Evolutionary conservation across 2,797 vertebrate genomes (phyloP).

Genomic region (Chelon labrosus): DNA sequence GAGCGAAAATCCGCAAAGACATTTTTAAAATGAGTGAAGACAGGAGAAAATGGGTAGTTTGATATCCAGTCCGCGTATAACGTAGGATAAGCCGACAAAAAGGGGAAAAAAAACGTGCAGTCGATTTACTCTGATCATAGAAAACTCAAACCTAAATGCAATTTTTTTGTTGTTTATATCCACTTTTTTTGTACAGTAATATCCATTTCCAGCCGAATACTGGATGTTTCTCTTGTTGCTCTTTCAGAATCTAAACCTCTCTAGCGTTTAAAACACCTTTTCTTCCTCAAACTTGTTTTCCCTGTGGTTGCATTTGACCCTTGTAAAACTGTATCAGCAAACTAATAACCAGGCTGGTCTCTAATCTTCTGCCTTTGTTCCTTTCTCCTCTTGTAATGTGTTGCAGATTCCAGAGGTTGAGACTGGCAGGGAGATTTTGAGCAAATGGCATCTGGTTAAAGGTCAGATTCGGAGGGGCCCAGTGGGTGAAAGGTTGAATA

Average conservation of each 20-base stretch:
- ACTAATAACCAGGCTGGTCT: conserved; percentile 78
- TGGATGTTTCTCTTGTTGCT: neutral
- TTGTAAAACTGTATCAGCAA: conserved; percentile 83
- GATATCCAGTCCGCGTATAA: conserved; percentile 50
- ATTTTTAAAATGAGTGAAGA: conserved; percentile 57
- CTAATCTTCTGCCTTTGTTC: conserved; percentile 81
- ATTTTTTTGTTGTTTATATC: neutral
- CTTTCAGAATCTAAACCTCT: conserved; percentile 14
- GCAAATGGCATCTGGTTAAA: conserved; percentile 89
- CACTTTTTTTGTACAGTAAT: conserved; percentile 16
- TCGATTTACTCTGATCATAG: conserved; percentile 7
- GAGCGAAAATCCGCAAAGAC: conserved; percentile 68
- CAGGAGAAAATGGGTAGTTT: conserved; percentile 40
- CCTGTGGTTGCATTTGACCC: conserved; percentile 78
- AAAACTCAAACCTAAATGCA: conserved; percentile 12
- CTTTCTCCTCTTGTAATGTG: conserved; percentile 79
- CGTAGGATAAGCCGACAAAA: conserved; percentile 28
- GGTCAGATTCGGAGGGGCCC: conserved; percentile 83
- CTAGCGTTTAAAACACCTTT: conserved; percentile 47
- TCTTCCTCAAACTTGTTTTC: conserved; percentile 71
- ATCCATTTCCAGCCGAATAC: neutral
- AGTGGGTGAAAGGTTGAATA: conserved; percentile 91
- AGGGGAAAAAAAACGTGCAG: conserved; percentile 30
- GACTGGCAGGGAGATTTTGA: conserved; percentile 84
- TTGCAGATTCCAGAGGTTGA: conserved; percentile 89